Base-by-base conservation (phyloP, 2,797 vertebrate species). In the Xiphorhynchus erythropygius region DNA sequence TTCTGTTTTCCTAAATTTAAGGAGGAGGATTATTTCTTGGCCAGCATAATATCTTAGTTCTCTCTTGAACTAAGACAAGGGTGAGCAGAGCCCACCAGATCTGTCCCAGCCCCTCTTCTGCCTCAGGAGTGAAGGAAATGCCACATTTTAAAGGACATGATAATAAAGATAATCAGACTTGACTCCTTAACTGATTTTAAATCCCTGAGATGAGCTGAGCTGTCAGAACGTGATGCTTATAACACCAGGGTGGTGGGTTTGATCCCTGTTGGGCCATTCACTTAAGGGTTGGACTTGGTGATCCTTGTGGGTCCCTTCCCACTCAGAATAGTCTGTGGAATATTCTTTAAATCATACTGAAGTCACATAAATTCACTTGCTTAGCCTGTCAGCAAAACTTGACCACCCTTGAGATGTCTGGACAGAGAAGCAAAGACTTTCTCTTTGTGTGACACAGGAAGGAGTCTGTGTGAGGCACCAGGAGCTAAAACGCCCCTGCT, bases 101-200 rank as follows among this genome's bases (percentile, higher is more conserved):
- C 63, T 79, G 22, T 22, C 63, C 47, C 75, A 56, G 25, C 18
- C 67, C 50, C 21, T n/a, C 4, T 12, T 56, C 42, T 65, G 28
- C 11, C 32, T 46, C 30, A 8, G 60, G 17, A 63, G 8, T 9
- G 39, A n/a, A 12, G 13, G 53, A 42, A 16, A 18, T 3, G 9
- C 1, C 69, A 8, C 0, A 0, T 18, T 33, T 6, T 0, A 14
- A n/a, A 11, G 24, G 49, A 55, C 22, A 10, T 0, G 1, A 10
- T 27, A 32, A 41, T 23, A 30, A 28, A 75, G 74, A 64, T 30
- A 59, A 90, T 39, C 37, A 57, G 39, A 18, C 11, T 46, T 42
- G 76, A 59, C 25, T 30, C 5, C 2, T 47, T 13, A 55, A 25
- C 22, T 28, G 64, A 14, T 25, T 46, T 53, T 35, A 90, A 55